A percentile compares a stretch with the other conserved stretches of the same genome.
Evolutionary conservation across 2,113 vertebrate species (phyloP).

Genomic region (Stegastes partitus): DNA sequence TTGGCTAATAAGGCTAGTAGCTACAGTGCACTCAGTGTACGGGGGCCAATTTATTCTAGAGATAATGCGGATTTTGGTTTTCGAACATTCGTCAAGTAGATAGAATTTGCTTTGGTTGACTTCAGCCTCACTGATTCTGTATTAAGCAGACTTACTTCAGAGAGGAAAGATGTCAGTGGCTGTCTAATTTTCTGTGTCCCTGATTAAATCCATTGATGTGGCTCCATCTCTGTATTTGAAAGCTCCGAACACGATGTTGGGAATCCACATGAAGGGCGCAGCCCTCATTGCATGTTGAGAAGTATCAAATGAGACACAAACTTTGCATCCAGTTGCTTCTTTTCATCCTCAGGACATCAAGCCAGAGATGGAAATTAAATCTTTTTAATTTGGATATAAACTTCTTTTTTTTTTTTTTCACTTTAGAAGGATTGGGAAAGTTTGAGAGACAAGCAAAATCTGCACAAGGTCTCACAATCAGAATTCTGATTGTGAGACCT

Average conservation of each 20-base stretch:
- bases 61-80: too few relatives aligned
- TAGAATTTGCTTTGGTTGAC: too few relatives aligned
- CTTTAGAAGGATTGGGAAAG: background rate
- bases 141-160: conserved; percentile 31
- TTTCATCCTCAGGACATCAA: conserved; percentile 22
- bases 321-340: conserved; percentile 42
- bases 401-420: too few relatives aligned
- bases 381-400: conserved; percentile 34
- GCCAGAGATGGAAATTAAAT: conserved; percentile 33
- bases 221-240: conserved; percentile 67
- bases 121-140: background rate
- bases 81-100: too few relatives aligned
- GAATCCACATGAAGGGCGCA: conserved; percentile 72
- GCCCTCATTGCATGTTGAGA: conserved; percentile 56
- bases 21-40: too few relatives aligned
- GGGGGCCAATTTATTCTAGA: too few relatives aligned
- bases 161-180: conserved; percentile 55
- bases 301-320: conserved; percentile 65
- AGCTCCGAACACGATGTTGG: conserved; percentile 47
- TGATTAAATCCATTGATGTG: conserved; percentile 77
- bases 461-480: background rate
- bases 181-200: conserved; percentile 46
- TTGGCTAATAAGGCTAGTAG: too few relatives aligned
- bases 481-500: too few relatives aligned
- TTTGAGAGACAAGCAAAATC: background rate